Base-by-base conservation (phyloP, 2,113 vertebrate genomes). In the Takifugu bimaculatus region DNA sequence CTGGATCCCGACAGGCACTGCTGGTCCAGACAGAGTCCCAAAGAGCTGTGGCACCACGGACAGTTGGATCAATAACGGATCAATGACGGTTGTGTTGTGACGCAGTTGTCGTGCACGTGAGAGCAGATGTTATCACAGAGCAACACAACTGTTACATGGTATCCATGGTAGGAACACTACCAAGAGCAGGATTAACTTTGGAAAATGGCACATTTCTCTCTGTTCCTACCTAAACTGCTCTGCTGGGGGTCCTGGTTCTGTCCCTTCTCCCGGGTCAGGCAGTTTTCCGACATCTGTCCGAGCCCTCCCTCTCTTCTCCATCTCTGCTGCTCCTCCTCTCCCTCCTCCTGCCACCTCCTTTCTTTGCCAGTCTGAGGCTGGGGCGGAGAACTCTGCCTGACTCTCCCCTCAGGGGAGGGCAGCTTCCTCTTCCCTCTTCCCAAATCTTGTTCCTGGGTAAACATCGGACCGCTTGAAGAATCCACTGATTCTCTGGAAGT, bases 341-440 rank as follows among this genome's bases (percentile, higher is more conserved):
- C 67, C 56, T 54, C 61, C 60, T 60, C 53, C 61, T 63, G 85
- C 62, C 79, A 51, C 67, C 79, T 59, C 91, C 81, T 2, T 85
- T 83, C 9, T 87, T 90, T 0, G 85, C 89, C 63, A 50, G 45
- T 14, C 25, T 43, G 74, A 15, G 87, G 87, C 65, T 80, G 87
- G 45, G 77, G 67, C 27, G 65, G 70, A 9, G 71, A 26, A 0
- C 50, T 58, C 77, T 84, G 88, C 29, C 68, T 57, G 26, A 63
- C 69, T 1, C 50, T 82, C 57, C 88, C 88, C 44, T 94, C 92
- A 5, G 89, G 91, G 63, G 92, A 93, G n/a, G 80, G 64, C n/a
- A 84, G 84, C 79, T 90, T 93, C 72, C 91, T 65, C 76, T 70
- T 71, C 62, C 81, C 79, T 15, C 39, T 50, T 35, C 29, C 74